Base-by-base conservation (phyloP, 2,113 vertebrate genomes). In the Numida meleagris region DNA sequence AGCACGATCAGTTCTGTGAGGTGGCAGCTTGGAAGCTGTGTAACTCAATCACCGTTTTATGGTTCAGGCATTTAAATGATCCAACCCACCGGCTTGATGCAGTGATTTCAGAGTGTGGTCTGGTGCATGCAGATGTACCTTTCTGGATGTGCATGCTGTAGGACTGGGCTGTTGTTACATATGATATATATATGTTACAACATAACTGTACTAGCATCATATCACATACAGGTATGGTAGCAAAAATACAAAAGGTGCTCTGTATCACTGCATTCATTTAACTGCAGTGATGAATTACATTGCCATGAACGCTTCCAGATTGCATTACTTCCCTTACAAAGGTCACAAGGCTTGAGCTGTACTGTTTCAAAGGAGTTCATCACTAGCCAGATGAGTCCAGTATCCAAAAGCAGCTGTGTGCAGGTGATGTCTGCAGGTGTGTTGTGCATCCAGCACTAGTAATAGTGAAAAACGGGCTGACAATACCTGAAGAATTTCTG, bases 61-160 rank as follows among this genome's bases (percentile, higher is more conserved):
- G 61, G 76, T 88, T 96, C 80, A 94, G 76, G 86, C 68, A 57
- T 92, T 70, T 88, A 73, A 90, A 67, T 95, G 53, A 88, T 73
- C 90, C 72, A 75, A 82, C 92, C 82, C 45, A 82, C 74, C 70
- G 42, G 36, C 57, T 77, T 38, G 76, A 67, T 74, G 67, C 42
- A 67, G 65, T n/a, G 80, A 87, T 75, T 91, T 72, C 0, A 85
- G 79, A 91, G 81, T 36, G 61, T 63, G 50, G 61, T 80, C 75
- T 93, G 72, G 43, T 76, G 74, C 12, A 2, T 79, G 78, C 53
- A 55, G 78, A 65, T 84, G 84, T 93, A 74, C 50, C 59, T 89
- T 73, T 74, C 36, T 65, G 33, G 79, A 55, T 0, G 2, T 71
- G 42, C 34, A 5, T 89, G 71, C 51, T 78, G 11, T 63, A 17